Percentiles rank a stretch among this genome's conserved stretches.
Evolutionary conservation across 2,113 vertebrate genomes (phyloP).

Genomic region (Oxygymnocypris stewartii): DNA sequence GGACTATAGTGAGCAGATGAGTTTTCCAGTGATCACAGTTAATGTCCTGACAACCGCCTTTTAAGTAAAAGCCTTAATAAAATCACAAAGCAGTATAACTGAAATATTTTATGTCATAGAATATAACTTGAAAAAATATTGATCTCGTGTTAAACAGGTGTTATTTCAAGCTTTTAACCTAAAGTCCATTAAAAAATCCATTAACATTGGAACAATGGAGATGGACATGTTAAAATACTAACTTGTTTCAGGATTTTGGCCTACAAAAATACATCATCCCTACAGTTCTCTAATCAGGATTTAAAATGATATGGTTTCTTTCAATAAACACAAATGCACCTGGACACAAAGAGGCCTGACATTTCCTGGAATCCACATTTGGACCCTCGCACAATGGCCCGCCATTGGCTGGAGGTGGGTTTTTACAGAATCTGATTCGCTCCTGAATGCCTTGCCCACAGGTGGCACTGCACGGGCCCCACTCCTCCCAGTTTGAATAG

Average conservation of each 20-base stretch:
- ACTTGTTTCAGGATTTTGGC: background rate
- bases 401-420: constrained; percentile 74
- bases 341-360: constrained; percentile 75
- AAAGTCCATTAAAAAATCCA: background rate
- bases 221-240: background rate
- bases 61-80: no score
- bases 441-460: constrained; percentile 79
- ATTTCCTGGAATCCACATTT: constrained; percentile 71
- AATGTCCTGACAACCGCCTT: no score
- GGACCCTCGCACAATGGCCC: constrained; percentile 72
- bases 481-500: constrained; percentile 77
- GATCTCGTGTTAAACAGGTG: background rate
- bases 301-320: background rate
- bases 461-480: constrained; percentile 75
- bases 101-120: background rate
- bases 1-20: no score
- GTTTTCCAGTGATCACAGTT: no score
- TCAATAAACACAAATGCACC: constrained; percentile 60
- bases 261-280: background rate
- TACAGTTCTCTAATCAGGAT: background rate
- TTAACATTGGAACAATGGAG: background rate
- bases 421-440: constrained; percentile 75
- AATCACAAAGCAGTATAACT: no score
- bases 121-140: background rate
- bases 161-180: background rate